Percentiles rank a stretch among this genome's conserved stretches.
phyloP scores from a whole-genome alignment of 2,113 vertebrate species.

The Lepisosteus osseus region DNA sequence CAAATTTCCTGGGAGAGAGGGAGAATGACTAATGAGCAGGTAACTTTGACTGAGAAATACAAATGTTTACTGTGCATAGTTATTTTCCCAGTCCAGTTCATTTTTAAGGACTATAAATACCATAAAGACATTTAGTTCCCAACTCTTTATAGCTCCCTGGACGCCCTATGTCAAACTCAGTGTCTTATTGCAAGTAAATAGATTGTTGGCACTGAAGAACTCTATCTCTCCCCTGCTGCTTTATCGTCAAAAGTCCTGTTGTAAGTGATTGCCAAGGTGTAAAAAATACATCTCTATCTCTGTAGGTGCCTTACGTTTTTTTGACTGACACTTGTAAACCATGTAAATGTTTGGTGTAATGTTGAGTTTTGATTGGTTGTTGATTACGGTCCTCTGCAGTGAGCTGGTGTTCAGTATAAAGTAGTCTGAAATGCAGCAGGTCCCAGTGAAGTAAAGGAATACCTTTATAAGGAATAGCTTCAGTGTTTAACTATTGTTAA shows the following conservation, averaged over 20 bases:
- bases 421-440: no score
- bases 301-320: conserved; percentile 14
- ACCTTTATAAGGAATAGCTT: no score
- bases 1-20: neutral
- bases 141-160: conserved; percentile 38
- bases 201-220: conserved; percentile 19
- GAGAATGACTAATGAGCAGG: neutral
- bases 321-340: conserved; percentile 13
- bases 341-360: no score
- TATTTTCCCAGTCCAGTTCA: conserved; percentile 19
- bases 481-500: no score
- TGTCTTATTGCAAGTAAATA: conserved; percentile 46
- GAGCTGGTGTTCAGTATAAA: no score
- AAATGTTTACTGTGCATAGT: neutral
- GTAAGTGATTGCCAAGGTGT: neutral
- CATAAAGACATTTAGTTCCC: conserved; percentile 38
- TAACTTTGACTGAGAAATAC: neutral
- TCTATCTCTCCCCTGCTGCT: conserved; percentile 8
- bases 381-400: no score
- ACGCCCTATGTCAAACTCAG: conserved; percentile 34
- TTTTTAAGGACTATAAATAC: conserved; percentile 41
- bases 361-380: no score
- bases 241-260: neutral
- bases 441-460: no score
- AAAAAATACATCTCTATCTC: neutral